Conservation (phyloP, 1,140 invertebrate genomes). For the Apis florea region DNA sequence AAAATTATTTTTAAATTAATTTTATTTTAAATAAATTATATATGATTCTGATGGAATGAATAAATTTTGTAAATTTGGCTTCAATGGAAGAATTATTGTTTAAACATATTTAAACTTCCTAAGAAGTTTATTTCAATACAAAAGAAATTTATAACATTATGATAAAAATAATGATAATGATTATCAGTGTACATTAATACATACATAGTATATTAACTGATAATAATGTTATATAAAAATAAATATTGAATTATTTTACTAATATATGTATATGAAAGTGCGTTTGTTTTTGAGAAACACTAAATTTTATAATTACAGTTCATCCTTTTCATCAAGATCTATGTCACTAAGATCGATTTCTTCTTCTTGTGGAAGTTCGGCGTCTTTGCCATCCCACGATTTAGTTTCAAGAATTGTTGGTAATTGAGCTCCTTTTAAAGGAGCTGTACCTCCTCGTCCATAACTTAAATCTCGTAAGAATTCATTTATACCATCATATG, state of each 20-base stretch:
- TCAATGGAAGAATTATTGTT: constrained; percentile 50
- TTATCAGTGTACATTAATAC: constrained; percentile 41
- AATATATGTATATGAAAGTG: constrained; percentile 34
- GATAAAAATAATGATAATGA: not conserved
- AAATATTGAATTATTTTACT: constrained; percentile 30
- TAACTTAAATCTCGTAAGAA: constrained; percentile 97
- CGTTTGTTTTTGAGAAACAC: constrained; percentile 39
- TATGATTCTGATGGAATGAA: constrained; percentile 10
- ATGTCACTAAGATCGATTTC: constrained; percentile 96
- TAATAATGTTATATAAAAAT: constrained; percentile 51
- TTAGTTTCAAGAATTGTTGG: constrained; percentile 88
- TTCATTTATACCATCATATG: constrained; percentile 95
- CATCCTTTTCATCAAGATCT: constrained; percentile 92
- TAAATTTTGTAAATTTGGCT: constrained; percentile 33
- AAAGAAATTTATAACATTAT: constrained; percentile 18
- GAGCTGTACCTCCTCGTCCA: constrained; percentile 95
- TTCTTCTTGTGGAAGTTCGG: constrained; percentile 92
- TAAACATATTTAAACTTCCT: constrained; percentile 46
- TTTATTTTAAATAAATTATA: constrained; percentile 12
- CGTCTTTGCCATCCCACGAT: constrained; percentile 99
- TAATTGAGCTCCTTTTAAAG: constrained; percentile 91
- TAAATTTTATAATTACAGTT: constrained; percentile 84
- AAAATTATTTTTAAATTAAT: constrained; percentile 19
- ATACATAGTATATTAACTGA: not conserved
- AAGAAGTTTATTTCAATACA: constrained; percentile 26